Conservation (phyloP, 2,797 vertebrate species). For the Erpetoichthys calabaricus region DNA sequence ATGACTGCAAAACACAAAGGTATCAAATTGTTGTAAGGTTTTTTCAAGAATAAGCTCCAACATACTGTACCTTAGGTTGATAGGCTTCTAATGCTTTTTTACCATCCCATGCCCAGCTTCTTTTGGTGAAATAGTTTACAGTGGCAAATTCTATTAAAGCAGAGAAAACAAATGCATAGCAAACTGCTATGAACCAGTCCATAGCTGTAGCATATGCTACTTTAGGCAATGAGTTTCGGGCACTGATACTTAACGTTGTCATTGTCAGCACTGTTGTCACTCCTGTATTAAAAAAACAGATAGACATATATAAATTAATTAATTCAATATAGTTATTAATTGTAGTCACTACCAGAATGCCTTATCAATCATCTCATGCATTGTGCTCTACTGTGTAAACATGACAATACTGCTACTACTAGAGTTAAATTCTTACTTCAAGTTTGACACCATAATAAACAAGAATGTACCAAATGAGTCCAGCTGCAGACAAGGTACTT, state of each 20-base stretch:
- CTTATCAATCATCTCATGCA: no score
- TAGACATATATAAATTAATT: background rate
- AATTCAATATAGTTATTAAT: no score
- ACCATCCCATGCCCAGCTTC: conserved; percentile 96
- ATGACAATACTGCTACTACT: no score
- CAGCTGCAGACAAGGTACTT: no score
- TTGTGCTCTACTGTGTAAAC: no score
- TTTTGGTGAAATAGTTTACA: conserved; percentile 95
- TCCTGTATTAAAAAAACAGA: conserved; percentile 39
- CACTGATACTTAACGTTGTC: conserved; percentile 95
- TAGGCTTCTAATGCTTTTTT: conserved; percentile 88
- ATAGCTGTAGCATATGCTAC: conserved; percentile 94
- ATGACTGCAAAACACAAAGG: no score
- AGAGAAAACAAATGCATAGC: conserved; percentile 93
- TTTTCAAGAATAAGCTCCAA: no score
- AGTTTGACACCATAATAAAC: no score
- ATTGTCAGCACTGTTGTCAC: conserved; percentile 95
- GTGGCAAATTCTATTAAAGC: conserved; percentile 93
- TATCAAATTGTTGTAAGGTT: no score
- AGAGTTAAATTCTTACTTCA: no score
- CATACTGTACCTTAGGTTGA: conserved; percentile 68
- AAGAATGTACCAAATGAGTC: no score
- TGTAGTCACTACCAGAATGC: no score
- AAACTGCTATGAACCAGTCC: conserved; percentile 98
- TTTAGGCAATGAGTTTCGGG: conserved; percentile 86